Evolutionary conservation across 2,797 vertebrate genomes (phyloP).

Genomic region (Centroberyx gerrardi): DNA sequence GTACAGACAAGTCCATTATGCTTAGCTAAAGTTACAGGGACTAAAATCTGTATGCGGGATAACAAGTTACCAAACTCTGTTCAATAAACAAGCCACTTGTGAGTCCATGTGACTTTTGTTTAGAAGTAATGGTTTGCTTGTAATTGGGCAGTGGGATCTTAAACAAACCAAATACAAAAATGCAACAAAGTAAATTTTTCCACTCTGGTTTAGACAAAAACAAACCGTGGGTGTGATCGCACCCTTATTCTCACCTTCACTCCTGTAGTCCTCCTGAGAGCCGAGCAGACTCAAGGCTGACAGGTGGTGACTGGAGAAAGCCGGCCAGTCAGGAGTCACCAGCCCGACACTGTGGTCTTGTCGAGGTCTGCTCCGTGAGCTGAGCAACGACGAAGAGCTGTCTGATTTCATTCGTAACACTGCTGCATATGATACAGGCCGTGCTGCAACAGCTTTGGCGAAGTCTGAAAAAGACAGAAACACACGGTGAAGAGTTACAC

Average conservation of each 20-base stretch:
- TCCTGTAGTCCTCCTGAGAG: constrained; percentile 90
- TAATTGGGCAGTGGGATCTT: too few relatives aligned
- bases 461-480: constrained; percentile 81
- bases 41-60: background rate
- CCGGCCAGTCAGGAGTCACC: constrained; percentile 87
- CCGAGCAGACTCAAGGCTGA: constrained; percentile 87
- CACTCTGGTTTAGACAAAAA: constrained; percentile 50
- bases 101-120: too few relatives aligned
- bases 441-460: constrained; percentile 86
- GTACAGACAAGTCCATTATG: too few relatives aligned
- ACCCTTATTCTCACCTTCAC: constrained; percentile 87
- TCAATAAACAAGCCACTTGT: too few relatives aligned
- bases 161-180: too few relatives aligned
- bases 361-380: constrained; percentile 86
- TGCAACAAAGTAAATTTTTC: constrained; percentile 18
- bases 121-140: too few relatives aligned
- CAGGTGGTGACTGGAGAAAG: constrained; percentile 83
- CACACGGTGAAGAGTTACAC: background rate
- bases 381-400: constrained; percentile 86
- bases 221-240: constrained; percentile 36
- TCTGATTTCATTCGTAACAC: constrained; percentile 92
- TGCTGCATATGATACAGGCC: constrained; percentile 90
- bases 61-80: too few relatives aligned
- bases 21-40: background rate
- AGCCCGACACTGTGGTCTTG: constrained; percentile 80